Percentiles rank a stretch among this genome's conserved stretches.
Conservation (phyloP, 2,888 invertebrate genomes). For the Amiota mariae region DNA sequence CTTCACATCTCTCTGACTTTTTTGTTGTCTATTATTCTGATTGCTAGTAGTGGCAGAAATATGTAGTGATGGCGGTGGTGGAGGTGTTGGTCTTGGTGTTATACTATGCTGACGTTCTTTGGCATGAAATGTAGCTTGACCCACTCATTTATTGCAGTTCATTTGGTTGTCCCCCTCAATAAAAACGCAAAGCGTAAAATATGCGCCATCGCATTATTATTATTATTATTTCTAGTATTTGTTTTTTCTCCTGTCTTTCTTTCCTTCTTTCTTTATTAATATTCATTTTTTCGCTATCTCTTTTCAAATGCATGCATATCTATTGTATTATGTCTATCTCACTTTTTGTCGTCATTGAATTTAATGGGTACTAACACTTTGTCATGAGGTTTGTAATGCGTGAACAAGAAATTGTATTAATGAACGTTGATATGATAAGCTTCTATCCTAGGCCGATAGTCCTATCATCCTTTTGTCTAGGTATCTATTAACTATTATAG, state of each 20-base stretch:
- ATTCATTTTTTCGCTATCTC: background rate
- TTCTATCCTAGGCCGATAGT: too few relatives aligned
- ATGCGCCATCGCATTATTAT: conserved; percentile 1
- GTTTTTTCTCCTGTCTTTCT: conserved; percentile 32
- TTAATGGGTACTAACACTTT: too few relatives aligned
- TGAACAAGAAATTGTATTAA: too few relatives aligned
- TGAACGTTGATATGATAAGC: too few relatives aligned
- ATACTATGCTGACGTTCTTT: conserved; percentile 46
- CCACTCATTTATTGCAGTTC: conserved; percentile 45
- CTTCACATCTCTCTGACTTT: background rate
- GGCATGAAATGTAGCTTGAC: conserved; percentile 58
- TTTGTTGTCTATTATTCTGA: conserved; percentile 59
- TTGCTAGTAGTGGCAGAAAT: conserved; percentile 42
- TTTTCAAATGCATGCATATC: too few relatives aligned
- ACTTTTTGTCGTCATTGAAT: conserved; percentile 1
- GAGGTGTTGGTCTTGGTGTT: conserved; percentile 34
- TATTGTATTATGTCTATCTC: conserved; percentile 17
- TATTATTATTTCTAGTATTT: conserved; percentile 47
- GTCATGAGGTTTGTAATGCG: too few relatives aligned
- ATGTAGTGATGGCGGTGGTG: conserved; percentile 43
- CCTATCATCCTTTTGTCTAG: too few relatives aligned
- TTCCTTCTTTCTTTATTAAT: conserved; percentile 35
- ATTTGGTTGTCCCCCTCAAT: conserved; percentile 52
- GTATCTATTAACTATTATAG: too few relatives aligned
- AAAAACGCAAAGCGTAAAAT: too few relatives aligned